Conservation (phyloP, 2,888 invertebrate species). For the Nasonia oneida region DNA sequence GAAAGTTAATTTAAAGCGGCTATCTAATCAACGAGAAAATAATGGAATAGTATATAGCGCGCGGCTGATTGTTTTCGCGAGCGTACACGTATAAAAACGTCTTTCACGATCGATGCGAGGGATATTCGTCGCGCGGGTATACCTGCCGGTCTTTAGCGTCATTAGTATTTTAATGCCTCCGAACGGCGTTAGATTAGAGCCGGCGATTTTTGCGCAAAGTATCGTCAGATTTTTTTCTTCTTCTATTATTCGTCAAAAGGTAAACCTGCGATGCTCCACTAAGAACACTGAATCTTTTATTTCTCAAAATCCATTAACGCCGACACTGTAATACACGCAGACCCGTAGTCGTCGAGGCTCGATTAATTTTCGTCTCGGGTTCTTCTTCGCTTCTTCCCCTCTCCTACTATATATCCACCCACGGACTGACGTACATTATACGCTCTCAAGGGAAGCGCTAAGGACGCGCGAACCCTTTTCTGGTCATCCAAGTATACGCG, state of each 20-base stretch:
- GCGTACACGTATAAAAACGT: not conserved
- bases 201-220: too few relatives aligned
- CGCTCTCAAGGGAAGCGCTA: not conserved
- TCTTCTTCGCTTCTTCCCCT: constrained; percentile 15
- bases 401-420: constrained; percentile 30
- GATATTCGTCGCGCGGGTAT: not conserved
- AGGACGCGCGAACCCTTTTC: not conserved
- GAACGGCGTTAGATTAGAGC: not conserved
- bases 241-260: not conserved
- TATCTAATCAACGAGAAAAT: not conserved
- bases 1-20: not conserved
- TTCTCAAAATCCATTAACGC: not conserved
- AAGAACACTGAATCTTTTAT: not conserved
- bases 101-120: constrained; percentile 35
- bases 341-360: not conserved
- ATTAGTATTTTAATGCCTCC: constrained; percentile 15
- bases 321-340: not conserved
- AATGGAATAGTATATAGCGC: not conserved
- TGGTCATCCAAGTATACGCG: not conserved
- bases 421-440: not conserved
- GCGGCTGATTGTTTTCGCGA: constrained; percentile 27
- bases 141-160: not conserved
- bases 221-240: not conserved
- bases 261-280: too few relatives aligned
- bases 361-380: constrained; percentile 47